Evolutionary conservation across 2,113 vertebrate genomes (phyloP), one percentile per base, ranked within the genome.

Genomic region (Protobothrops mucrosquamatus): DNA sequence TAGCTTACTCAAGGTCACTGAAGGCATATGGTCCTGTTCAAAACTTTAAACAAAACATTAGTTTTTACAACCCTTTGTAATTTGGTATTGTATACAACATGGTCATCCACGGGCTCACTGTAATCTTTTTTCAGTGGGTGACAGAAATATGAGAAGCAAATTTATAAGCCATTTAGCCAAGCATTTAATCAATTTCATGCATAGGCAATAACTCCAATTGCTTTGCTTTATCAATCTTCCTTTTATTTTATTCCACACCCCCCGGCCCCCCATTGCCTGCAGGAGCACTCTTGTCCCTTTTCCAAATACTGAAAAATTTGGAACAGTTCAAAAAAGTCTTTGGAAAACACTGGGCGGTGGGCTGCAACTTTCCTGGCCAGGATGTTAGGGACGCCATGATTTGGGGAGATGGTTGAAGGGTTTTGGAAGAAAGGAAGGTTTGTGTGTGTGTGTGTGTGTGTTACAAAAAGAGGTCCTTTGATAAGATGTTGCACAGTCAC

Each of bases 11-110:
- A 98, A 98, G 98, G 98, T 98, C 98, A 98, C 96, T 2, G 54
- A 96, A 98, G 97, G 97, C 98, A 98, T 98, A 98, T 98, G 98
- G 97, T 98, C 98, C 96, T 97, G 97, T 97, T 98, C 98, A 98
- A 97, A 98, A 98, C 97, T 98, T 98, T 98, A 98, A 98, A 98
- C 98, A 98, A 98, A 98, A 98, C 97, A 98, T 98, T 98, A 97
- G 98, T 98, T 98, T 98, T 98, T 98, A 98, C 98, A 98, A 98
- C 97, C 97, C 98, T 98, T 98, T 98, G 98, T 98, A 98, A 98
- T 98, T 98, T 96, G 97, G 97, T 98, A 97, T 98, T 98, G 97
- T 98, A 98, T 97, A 98, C 97, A 98, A 98, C 97, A 98, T 96
- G 97, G 96, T 95, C 97, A 96, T 97, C 96, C 96, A 96, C 29